Conservation (phyloP, 2,888 invertebrate species). For the Incurvaria masculella region DNA sequence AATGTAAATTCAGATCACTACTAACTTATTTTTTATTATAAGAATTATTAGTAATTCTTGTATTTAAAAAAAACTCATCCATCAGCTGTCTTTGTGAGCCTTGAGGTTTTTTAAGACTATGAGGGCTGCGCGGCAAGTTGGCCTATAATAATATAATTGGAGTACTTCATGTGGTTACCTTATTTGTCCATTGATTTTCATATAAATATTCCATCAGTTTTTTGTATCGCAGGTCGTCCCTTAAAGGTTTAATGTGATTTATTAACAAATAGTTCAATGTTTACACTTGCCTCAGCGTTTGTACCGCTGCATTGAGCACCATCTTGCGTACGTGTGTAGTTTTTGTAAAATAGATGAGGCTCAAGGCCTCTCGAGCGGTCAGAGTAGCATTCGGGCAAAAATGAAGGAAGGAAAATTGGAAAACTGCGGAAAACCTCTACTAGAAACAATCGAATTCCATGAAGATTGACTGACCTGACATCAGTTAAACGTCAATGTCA, state of each 20-base stretch:
- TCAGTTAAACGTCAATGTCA: too few relatives aligned
- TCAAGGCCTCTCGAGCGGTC: constrained; percentile 46
- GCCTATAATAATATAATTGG: neutral
- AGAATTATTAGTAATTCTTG: too few relatives aligned
- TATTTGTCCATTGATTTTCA: neutral
- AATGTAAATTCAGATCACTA: too few relatives aligned
- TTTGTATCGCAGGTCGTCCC: neutral
- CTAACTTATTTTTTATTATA: too few relatives aligned
- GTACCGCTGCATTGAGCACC: constrained; percentile 73
- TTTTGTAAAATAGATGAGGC: constrained; percentile 26
- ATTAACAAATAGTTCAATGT: constrained; percentile 2
- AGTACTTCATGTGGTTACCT: too few relatives aligned
- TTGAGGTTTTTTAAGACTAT: neutral
- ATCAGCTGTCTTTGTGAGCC: neutral
- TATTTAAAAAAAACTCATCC: too few relatives aligned
- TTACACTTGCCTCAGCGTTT: constrained; percentile 64
- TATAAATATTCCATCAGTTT: neutral
- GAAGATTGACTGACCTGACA: too few relatives aligned
- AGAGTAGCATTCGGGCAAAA: constrained; percentile 40
- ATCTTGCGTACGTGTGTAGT: constrained; percentile 40
- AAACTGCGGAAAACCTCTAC: constrained; percentile 29
- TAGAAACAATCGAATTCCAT: constrained; percentile 46
- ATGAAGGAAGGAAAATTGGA: constrained; percentile 28
- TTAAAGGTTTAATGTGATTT: too few relatives aligned
- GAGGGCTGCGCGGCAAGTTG: neutral